phyloP scores from a whole-genome alignment of 2,888 invertebrate species.

The Pasiphila rectangulata region DNA sequence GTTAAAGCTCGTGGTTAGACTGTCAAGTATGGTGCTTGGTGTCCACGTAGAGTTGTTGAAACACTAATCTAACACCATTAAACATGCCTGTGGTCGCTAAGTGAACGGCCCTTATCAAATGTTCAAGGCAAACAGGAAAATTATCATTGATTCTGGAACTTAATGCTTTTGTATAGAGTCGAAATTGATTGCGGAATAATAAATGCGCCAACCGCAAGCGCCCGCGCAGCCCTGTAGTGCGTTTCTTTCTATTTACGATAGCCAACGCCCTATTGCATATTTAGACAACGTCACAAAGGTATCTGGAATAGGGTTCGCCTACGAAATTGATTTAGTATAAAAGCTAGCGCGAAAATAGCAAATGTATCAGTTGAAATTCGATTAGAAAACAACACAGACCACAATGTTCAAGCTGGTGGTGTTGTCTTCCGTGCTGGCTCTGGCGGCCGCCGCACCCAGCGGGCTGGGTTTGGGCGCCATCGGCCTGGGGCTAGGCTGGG shows the following conservation, averaged over 20 bases:
- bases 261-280: constrained; percentile 65
- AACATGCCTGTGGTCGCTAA: constrained; percentile 32
- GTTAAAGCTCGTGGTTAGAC: background rate
- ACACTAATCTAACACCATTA: constrained; percentile 19
- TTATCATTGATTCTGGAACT: constrained; percentile 39
- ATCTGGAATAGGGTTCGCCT: constrained; percentile 62
- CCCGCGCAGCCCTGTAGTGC: constrained; percentile 43
- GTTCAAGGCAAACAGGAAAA: constrained; percentile 69
- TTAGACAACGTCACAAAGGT: constrained; percentile 66
- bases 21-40: constrained; percentile 18
- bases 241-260: constrained; percentile 52
- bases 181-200: constrained; percentile 33
- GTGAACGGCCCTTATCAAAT: constrained; percentile 66
- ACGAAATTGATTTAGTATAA: constrained; percentile 62
- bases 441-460: constrained; percentile 76
- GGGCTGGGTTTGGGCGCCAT: constrained; percentile 40
- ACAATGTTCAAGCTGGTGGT: constrained; percentile 82
- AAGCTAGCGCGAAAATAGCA: constrained; percentile 53
- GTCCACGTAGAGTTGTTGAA: background rate
- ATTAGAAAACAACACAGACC: constrained; percentile 73
- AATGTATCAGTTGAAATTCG: constrained; percentile 62
- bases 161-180: constrained; percentile 46
- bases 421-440: constrained; percentile 82
- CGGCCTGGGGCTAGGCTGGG: constrained; percentile 38
- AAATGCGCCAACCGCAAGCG: constrained; percentile 14